phyloP scores from a whole-genome alignment of 2,113 vertebrate genomes.

The Chloropsis hardwickii region DNA sequence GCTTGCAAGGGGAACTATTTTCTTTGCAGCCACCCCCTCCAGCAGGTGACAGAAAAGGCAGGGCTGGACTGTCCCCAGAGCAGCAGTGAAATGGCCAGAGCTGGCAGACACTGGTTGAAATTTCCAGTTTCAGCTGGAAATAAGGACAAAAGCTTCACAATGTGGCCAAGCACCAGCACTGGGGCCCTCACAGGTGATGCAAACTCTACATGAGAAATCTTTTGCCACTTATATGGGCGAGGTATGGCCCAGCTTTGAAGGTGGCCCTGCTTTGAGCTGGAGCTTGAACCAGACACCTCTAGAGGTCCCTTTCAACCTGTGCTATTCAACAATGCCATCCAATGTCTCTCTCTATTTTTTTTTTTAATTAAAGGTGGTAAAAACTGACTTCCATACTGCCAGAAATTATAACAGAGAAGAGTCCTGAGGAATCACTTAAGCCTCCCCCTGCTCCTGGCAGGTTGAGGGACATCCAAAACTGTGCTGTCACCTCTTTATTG shows the following conservation, averaged over 20 bases:
- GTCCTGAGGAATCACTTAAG: neutral
- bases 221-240: rapidly evolving
- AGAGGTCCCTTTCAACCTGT: neutral
- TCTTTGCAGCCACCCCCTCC: neutral
- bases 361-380: neutral
- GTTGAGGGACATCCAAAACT: neutral
- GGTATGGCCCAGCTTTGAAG: neutral
- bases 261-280: neutral
- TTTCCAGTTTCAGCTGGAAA: neutral
- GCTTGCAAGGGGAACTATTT: neutral
- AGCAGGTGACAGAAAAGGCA: neutral
- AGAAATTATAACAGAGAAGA: neutral
- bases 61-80: neutral
- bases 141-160: neutral
- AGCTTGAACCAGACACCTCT: neutral
- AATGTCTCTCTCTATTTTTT: neutral
- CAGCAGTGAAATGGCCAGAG: neutral
- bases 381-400: neutral
- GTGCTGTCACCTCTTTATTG: neutral
- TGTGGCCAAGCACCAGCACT: neutral
- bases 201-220: neutral
- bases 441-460: neutral
- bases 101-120: neutral
- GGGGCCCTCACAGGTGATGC: neutral
- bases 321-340: neutral